Percentiles rank a stretch among this genome's conserved stretches.
These are phyloP conservation scores for Chaetogeoica ovagalla DNA, from an alignment of 2,888 invertebrate species.

Conservation along the genomic window DNA sequence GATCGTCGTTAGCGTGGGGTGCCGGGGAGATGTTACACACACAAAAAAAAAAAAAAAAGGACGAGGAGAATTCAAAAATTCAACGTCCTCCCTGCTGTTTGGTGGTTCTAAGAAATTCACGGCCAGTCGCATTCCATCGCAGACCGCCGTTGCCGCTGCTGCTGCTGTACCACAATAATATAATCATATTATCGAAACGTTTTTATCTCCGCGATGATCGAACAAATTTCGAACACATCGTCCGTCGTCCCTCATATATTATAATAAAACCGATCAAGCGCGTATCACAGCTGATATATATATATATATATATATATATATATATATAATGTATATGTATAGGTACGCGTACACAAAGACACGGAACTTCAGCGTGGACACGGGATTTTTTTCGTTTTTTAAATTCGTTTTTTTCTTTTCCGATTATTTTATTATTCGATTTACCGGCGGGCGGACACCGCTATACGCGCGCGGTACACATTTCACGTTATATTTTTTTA, in stretches of 20 bases:
- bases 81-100: constrained; percentile 45
- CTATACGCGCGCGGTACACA: no score
- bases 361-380: no score
- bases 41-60: constrained; percentile 6
- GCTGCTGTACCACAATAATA: not conserved
- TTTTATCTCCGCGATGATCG: constrained; percentile 16
- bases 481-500: not conserved
- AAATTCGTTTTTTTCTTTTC: no score
- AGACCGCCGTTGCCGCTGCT: not conserved
- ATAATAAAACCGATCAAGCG: no score
- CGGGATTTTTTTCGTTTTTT: no score
- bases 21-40: constrained; percentile 12
- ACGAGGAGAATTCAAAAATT: constrained; percentile 41
- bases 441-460: not conserved
- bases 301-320: no score
- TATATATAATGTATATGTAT: no score
- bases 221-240: constrained; percentile 26
- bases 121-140: constrained; percentile 49
- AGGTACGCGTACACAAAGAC: no score
- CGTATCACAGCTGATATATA: no score
- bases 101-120: constrained; percentile 49
- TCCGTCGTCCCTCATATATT: not conserved
- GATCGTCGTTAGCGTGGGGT: not conserved
- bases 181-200: constrained; percentile 32
- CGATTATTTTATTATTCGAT: constrained; percentile 24